Evolutionary conservation across 2,797 vertebrate species (phyloP).

Genomic region (Emydoidea blandingii): DNA sequence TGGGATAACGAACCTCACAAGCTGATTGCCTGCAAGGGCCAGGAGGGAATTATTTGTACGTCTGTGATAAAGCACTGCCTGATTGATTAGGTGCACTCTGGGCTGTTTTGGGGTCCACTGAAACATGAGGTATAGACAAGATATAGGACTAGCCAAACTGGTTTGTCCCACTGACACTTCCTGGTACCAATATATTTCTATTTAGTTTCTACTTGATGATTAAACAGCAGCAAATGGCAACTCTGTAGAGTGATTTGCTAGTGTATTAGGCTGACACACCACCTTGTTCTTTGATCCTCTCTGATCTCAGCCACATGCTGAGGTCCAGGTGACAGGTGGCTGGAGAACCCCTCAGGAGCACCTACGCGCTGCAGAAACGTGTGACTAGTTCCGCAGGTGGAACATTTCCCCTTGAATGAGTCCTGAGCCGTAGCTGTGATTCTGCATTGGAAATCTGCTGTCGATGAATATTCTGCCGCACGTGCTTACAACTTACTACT

Average conservation of each 20-base stretch:
- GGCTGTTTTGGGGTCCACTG: neutral
- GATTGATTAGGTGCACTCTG: neutral
- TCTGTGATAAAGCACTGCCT: neutral
- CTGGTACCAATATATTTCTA: neutral
- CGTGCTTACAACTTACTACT: too few species aligned
- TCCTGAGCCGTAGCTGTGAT: neutral
- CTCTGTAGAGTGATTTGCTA: too few species aligned
- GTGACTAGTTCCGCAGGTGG: neutral
- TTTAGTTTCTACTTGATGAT: neutral
- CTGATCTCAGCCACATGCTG: neutral
- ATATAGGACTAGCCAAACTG: neutral
- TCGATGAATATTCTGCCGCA: neutral
- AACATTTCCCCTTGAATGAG: neutral
- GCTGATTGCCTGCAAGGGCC: neutral
- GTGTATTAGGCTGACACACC: neutral
- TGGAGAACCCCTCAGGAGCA: neutral
- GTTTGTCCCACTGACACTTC: neutral
- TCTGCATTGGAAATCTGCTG: neutral
- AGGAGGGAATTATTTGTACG: neutral
- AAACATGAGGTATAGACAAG: neutral
- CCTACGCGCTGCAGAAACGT: neutral
- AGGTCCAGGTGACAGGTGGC: neutral
- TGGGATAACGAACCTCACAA: neutral
- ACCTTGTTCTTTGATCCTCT: neutral
- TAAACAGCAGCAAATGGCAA: neutral